These are phyloP conservation scores for Theretra japonica DNA, from an alignment of 2,888 invertebrate genomes.

Conservation along the genomic window DNA sequence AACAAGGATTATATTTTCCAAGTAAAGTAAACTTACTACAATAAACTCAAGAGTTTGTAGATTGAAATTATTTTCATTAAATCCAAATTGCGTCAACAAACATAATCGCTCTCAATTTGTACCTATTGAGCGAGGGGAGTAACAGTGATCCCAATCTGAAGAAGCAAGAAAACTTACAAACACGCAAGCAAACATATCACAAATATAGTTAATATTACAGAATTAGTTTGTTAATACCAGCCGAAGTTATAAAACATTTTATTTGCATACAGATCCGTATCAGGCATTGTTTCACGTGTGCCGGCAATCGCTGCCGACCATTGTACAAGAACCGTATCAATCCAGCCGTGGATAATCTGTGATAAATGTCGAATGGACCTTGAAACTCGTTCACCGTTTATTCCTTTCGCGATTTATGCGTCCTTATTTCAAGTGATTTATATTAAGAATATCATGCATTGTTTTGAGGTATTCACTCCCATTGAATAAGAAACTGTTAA, in stretches of 20 bases:
- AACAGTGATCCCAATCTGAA: not conserved
- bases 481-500: not conserved
- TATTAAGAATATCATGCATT: not conserved
- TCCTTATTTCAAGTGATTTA: not conserved
- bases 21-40: no score
- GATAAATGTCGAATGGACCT: slow-evolving; percentile 65
- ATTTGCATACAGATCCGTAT: slow-evolving; percentile 60
- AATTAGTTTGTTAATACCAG: slow-evolving; percentile 45
- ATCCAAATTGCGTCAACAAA: no score
- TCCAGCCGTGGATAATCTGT: slow-evolving; percentile 65
- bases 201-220: not conserved
- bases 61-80: no score
- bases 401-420: slow-evolving; percentile 37
- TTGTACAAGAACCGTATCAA: slow-evolving; percentile 58
- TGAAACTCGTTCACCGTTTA: slow-evolving; percentile 51
- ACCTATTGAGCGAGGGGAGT: not conserved
- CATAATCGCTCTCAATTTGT: no score
- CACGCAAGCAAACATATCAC: not conserved
- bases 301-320: slow-evolving; percentile 36
- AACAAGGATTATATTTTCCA: no score
- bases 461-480: not conserved
- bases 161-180: not conserved
- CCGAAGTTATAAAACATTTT: slow-evolving; percentile 43
- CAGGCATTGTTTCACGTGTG: slow-evolving; percentile 53
- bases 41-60: no score